Percentiles rank a stretch among this genome's conserved stretches.
Evolutionary conservation across 64 coral and sea anemone species (phyloP).

Genomic region (Catalaphyllia jardinei): DNA sequence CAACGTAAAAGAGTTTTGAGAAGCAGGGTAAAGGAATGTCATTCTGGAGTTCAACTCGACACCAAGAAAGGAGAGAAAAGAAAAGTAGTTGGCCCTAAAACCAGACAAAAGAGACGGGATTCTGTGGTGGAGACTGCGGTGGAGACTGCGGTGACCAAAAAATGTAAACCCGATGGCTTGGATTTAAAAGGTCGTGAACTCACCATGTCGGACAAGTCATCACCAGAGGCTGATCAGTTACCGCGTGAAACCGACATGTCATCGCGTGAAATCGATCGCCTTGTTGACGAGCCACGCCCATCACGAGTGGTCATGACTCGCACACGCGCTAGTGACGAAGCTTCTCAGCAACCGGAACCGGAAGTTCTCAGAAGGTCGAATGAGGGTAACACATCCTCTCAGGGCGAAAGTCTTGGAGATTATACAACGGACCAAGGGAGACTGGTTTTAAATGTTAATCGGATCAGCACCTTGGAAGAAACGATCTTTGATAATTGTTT

Average conservation of each 20-base stretch:
- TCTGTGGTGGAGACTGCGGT: neutral
- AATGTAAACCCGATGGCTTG: neutral
- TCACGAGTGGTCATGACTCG: neutral
- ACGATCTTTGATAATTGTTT: neutral
- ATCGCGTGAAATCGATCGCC: slow-evolving; percentile 24
- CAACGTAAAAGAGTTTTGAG: neutral
- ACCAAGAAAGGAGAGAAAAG: neutral
- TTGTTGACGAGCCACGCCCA: slow-evolving; percentile 1
- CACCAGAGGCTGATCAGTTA: neutral
- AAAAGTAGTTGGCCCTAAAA: neutral
- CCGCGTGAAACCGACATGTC: neutral
- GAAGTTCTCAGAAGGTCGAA: neutral
- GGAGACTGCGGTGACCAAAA: neutral
- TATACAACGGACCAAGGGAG: slow-evolving; percentile 3
- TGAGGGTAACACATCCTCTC: neutral
- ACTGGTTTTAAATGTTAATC: slow-evolving; percentile 3
- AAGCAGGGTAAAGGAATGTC: neutral
- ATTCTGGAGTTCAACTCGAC: neutral
- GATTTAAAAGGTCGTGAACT: slow-evolving; percentile 11
- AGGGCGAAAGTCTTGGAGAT: neutral
- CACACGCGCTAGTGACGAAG: neutral
- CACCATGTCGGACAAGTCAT: neutral
- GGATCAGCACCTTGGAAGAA: neutral
- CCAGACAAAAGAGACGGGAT: neutral
- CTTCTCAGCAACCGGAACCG: slow-evolving; percentile 28